These are phyloP conservation scores for Endomychus coccineus DNA, from an alignment of 2,888 invertebrate species.

Conservation along the genomic window DNA sequence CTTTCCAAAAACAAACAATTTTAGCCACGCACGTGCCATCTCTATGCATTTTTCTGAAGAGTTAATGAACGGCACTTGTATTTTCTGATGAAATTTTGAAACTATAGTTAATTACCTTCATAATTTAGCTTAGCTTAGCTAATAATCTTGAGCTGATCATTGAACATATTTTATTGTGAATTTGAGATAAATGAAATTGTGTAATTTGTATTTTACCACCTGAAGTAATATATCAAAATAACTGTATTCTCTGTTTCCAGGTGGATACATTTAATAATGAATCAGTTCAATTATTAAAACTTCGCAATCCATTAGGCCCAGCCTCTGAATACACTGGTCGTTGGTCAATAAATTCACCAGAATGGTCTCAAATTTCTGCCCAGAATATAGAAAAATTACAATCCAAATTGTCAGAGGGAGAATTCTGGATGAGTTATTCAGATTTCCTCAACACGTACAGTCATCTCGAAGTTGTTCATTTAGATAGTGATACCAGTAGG, in stretches of 20 bases:
- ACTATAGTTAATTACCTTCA: too few relatives aligned
- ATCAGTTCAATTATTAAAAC: constrained; percentile 61
- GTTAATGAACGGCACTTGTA: too few relatives aligned
- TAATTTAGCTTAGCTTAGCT: too few relatives aligned
- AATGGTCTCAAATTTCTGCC: constrained; percentile 71
- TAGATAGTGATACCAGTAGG: constrained; percentile 79
- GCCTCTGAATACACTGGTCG: constrained; percentile 62
- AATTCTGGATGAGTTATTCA: constrained; percentile 67
- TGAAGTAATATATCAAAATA: too few relatives aligned
- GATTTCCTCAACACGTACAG: constrained; percentile 79
- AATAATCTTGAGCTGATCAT: too few relatives aligned
- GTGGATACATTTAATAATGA: constrained; percentile 66
- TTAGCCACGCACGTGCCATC: too few relatives aligned
- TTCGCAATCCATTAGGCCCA: constrained; percentile 60
- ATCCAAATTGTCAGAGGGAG: constrained; percentile 43
- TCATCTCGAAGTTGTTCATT: constrained; percentile 74
- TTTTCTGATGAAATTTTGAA: too few relatives aligned
- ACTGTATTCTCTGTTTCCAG: constrained; percentile 36
- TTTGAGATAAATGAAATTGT: too few relatives aligned
- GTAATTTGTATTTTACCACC: too few relatives aligned
- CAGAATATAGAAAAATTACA: constrained; percentile 65
- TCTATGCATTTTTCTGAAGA: too few relatives aligned
- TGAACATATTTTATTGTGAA: too few relatives aligned
- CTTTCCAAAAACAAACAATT: too few relatives aligned
- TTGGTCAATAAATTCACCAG: constrained; percentile 60